A percentile compares a stretch with the other conserved stretches of the same genome.
Conservation (phyloP, 1,140 invertebrate species). For the Calliopsis andreniformis region DNA sequence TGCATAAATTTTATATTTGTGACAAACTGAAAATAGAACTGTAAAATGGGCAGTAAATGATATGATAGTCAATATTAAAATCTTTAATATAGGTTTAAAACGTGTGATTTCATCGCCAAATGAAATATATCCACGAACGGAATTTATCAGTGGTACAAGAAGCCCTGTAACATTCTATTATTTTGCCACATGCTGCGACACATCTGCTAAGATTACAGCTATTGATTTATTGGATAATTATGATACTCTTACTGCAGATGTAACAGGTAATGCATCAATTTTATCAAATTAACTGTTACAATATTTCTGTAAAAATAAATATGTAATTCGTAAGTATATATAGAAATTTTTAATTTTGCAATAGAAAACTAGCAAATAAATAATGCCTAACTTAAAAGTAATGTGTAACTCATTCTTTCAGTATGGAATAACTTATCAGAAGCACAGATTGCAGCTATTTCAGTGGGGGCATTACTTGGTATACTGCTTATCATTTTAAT, state of each 20-base stretch:
- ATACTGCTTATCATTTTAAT: conserved; percentile 76
- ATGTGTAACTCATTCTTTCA: conserved; percentile 56
- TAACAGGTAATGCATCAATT: conserved; percentile 79
- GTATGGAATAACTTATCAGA: conserved; percentile 74
- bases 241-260: conserved; percentile 83
- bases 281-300: neutral
- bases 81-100: conserved; percentile 82
- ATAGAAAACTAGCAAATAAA: too few relatives aligned
- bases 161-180: conserved; percentile 83
- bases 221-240: conserved; percentile 83
- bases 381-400: conserved; percentile 2
- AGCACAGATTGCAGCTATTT: conserved; percentile 80
- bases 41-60: too few relatives aligned
- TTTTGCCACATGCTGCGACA: conserved; percentile 84
- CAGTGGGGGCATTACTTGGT: conserved; percentile 76
- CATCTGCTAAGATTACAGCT: conserved; percentile 82
- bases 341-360: too few relatives aligned
- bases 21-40: too few relatives aligned
- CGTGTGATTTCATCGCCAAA: conserved; percentile 81
- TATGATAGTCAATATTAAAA: too few relatives aligned
- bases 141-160: conserved; percentile 83
- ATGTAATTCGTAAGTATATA: too few relatives aligned
- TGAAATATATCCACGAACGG: conserved; percentile 75
- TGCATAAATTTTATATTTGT: too few relatives aligned
- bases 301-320: neutral